These are phyloP conservation scores for Trogon melanurus DNA, from an alignment of 2,113 vertebrate genomes.

Conservation along the genomic window DNA sequence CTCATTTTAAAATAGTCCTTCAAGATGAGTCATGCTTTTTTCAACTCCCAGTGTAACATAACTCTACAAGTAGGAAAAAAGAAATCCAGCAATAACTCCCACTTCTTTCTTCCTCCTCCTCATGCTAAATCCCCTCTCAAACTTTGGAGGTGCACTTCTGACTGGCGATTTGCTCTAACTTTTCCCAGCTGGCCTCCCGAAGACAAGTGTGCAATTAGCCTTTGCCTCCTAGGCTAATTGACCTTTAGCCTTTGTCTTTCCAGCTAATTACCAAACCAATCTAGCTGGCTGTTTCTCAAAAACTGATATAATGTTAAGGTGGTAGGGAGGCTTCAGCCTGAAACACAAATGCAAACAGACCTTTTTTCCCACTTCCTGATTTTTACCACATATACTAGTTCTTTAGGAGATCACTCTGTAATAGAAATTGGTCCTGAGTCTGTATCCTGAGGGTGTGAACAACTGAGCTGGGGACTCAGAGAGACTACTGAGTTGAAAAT, in stretches of 20 bases:
- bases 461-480: not conserved
- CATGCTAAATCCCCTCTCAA: not conserved
- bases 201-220: not conserved
- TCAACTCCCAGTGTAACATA: not conserved
- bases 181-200: not conserved
- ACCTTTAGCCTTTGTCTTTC: not conserved
- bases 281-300: not conserved
- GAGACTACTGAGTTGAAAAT: not conserved
- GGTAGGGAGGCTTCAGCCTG: not conserved
- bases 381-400: not conserved
- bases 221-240: not conserved
- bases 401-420: not conserved
- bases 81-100: not conserved
- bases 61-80: not conserved
- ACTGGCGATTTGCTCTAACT: not conserved
- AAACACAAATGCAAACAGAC: not conserved
- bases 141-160: not conserved
- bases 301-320: not conserved
- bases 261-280: not conserved
- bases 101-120: not conserved
- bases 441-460: not conserved
- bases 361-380: not conserved
- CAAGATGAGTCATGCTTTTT: constrained; percentile 1
- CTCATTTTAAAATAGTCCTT: constrained; percentile 45
- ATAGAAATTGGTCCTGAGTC: not conserved